Base-by-base conservation (phyloP, 1,140 invertebrate genomes). In the Macrobrachium rosenbergii region DNA sequence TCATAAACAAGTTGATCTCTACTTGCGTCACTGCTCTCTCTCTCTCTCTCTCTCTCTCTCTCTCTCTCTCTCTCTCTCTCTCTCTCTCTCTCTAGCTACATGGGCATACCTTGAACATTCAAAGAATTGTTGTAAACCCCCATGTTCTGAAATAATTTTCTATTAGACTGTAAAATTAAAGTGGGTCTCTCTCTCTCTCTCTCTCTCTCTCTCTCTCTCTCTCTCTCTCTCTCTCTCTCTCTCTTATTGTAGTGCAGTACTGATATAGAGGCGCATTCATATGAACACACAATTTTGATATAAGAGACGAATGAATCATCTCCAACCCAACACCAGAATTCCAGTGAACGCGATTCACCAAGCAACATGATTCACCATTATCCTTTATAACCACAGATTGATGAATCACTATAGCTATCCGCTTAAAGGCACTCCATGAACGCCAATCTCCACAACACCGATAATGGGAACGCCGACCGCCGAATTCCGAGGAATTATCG, bases 41-140 rank as follows among this genome's bases (percentile, higher is more conserved):
- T 77, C 75, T 77, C 75, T 77, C 75, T 77, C 75, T 77, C 75
- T 77, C 75, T 77, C 75, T 77, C 75, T 77, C 75, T 77, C 75
- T 77, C 75, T 77, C 75, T 77, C 75, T 77, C 75, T 77, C 75
- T 77, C 75, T 77, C 75, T 77, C 75, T 77, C 75, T 77, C 75
- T 77, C 75, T 77, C 75, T 77, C 75, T 77, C 75, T 77, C 75
- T 77, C 45, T 77, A 5, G 8, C 73, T 58, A 1, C 28, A 37
- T 37, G 28, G 28, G 3, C 3, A 37, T 37, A 37, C 1, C 28
- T 37, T 3, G 28, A 37, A 37, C 28, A 37, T 37, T 37, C 28
- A 37, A 37, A 37, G 28, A 37, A 37, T 37, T 37, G 28, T 37
- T 37, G 28, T 37, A 3, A 2, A 37, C 3, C 28, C 28, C 28